phyloP scores from a whole-genome alignment of 2,888 invertebrate species.

The Meganola albula region DNA sequence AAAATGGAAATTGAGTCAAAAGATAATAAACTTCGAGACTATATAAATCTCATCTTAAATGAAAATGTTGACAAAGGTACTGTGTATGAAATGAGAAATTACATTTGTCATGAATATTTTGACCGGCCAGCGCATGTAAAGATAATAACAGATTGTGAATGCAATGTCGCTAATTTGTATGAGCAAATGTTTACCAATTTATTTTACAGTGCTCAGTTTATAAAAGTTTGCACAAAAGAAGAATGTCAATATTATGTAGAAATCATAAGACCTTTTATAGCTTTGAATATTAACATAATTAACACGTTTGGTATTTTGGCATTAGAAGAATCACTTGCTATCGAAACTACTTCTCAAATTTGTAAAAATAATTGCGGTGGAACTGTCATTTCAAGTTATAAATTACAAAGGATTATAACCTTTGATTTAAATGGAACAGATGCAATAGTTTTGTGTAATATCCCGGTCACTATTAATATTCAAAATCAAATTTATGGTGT shows the following conservation, averaged over 20 bases:
- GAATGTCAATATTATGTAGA: conserved; percentile 9
- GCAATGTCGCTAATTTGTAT: conserved; percentile 13
- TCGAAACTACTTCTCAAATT: conserved; percentile 12
- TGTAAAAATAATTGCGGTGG: conserved; percentile 12
- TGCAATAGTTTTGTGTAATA: conserved; percentile 13
- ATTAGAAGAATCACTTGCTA: conserved; percentile 12
- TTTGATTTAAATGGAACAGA: conserved; percentile 15
- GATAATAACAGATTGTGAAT: conserved; percentile 10
- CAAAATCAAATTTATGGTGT: conserved; percentile 12
- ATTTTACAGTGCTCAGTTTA: conserved; percentile 12
- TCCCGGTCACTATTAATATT: conserved; percentile 16
- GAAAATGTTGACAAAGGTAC: conserved; percentile 13
- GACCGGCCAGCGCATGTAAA: conserved; percentile 10
- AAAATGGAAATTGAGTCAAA: conserved; percentile 12
- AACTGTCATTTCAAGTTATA: conserved; percentile 12
- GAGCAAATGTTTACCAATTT: conserved; percentile 11
- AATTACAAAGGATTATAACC: conserved; percentile 12
- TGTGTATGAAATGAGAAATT: conserved; percentile 13
- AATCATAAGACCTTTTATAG: conserved; percentile 11
- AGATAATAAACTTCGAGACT: conserved; percentile 13
- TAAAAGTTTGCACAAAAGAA: conserved; percentile 11
- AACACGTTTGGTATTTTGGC: conserved; percentile 11
- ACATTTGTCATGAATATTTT: conserved; percentile 12
- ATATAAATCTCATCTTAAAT: conserved; percentile 12
- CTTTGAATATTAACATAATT: conserved; percentile 12